A percentile compares a stretch with the other conserved stretches of the same genome.
These are phyloP conservation scores for Hyperoplus immaculatus DNA, from an alignment of 2,797 vertebrate species.

Conservation along the genomic window DNA sequence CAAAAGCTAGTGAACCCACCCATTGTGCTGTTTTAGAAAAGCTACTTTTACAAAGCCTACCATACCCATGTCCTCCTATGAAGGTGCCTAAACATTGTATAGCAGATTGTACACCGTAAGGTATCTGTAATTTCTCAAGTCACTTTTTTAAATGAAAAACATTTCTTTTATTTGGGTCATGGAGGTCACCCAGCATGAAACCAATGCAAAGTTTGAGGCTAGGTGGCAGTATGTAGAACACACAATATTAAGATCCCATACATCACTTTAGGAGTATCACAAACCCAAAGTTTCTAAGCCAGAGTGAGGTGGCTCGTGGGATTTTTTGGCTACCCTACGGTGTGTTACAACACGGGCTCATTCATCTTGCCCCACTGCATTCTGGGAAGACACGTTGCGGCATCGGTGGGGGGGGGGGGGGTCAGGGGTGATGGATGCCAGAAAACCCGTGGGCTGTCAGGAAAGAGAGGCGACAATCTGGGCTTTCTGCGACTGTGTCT, in stretches of 20 bases:
- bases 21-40: background rate
- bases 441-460: constrained; percentile 71
- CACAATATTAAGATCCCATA: constrained; percentile 21
- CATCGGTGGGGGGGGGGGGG: constrained; percentile 44
- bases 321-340: constrained; percentile 56
- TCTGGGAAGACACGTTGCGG: constrained; percentile 65
- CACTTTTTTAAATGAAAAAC: background rate
- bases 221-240: background rate
- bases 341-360: constrained; percentile 60
- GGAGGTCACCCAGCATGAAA: constrained; percentile 9
- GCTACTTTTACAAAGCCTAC: background rate
- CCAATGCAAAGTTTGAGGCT: background rate
- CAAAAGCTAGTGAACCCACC: no score
- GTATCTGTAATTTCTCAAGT: background rate
- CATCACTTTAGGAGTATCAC: constrained; percentile 21
- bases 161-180: background rate
- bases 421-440: constrained; percentile 82
- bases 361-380: constrained; percentile 78
- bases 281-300: constrained; percentile 18
- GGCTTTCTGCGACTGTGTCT: constrained; percentile 73
- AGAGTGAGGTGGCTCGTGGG: constrained; percentile 30
- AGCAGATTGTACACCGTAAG: background rate
- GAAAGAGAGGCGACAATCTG: constrained; percentile 82
- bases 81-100: background rate
- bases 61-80: background rate